Conservation (phyloP, 2,797 vertebrate genomes). For the Salarias fasciatus region DNA sequence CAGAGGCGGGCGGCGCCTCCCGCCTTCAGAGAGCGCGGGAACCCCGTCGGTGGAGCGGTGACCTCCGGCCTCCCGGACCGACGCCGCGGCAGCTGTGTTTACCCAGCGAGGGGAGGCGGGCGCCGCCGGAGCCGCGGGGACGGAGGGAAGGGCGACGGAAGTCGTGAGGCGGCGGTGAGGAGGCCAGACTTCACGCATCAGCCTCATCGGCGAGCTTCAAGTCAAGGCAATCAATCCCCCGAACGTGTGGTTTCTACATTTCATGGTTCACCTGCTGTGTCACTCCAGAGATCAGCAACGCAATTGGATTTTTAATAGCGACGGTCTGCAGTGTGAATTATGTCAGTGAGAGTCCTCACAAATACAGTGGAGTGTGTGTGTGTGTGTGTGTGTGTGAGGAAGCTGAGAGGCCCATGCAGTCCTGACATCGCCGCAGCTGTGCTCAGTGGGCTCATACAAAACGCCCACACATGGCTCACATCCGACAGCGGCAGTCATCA, state of each 20-base stretch:
- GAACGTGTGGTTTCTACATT: conserved; percentile 12
- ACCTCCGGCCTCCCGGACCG: conserved; percentile 51
- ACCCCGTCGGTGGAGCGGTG: conserved; percentile 31
- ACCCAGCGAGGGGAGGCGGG: conserved; percentile 27
- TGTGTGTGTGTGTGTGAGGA: not conserved
- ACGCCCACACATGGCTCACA: conserved; percentile 71
- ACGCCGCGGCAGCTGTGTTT: conserved; percentile 64
- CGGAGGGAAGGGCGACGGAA: too few species aligned
- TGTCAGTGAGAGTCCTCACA: conserved; percentile 1
- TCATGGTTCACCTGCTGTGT: not conserved
- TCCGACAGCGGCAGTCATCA: conserved; percentile 66
- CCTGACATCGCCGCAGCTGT: conserved; percentile 75
- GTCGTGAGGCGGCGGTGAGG: too few species aligned
- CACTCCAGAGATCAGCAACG: conserved; percentile 24
- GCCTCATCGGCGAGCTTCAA: conserved; percentile 43
- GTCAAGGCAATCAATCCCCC: conserved; percentile 42
- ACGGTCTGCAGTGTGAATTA: not conserved
- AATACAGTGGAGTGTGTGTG: conserved; percentile 6
- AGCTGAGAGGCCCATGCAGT: conserved; percentile 39
- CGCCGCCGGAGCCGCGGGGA: too few species aligned
- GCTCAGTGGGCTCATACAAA: conserved; percentile 68
- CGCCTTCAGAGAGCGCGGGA: conserved; percentile 29
- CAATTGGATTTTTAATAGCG: conserved; percentile 2
- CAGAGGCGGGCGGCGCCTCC: conserved; percentile 15
- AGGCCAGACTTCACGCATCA: conserved; percentile 43